phyloP scores from a whole-genome alignment of 2,888 invertebrate genomes.

The Podabrus alpinus region DNA sequence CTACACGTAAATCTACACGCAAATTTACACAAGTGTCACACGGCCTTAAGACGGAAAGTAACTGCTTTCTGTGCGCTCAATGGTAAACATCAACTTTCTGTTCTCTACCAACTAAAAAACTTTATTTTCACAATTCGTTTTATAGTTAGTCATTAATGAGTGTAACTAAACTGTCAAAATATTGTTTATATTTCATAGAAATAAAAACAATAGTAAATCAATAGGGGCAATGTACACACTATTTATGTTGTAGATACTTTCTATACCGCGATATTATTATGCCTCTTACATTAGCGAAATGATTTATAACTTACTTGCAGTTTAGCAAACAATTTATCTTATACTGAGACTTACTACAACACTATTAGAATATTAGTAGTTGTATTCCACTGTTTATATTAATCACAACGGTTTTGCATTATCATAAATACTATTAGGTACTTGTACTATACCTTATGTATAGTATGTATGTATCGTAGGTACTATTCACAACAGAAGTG shows the following conservation, averaged over 20 bases:
- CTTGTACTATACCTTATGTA: no score
- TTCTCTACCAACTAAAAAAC: no score
- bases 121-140: no score
- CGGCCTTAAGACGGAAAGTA: no score
- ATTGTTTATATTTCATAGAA: not conserved
- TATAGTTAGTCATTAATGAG: no score
- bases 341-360: slow-evolving; percentile 7
- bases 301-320: slow-evolving; percentile 33
- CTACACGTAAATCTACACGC: no score
- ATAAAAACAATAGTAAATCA: not conserved
- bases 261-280: not conserved
- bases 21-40: no score
- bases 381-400: slow-evolving; percentile 27
- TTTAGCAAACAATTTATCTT: slow-evolving; percentile 36
- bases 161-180: no score
- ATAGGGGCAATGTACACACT: not conserved
- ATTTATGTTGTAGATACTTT: not conserved
- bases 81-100: no score
- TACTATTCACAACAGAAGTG: not conserved
- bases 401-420: slow-evolving; percentile 30
- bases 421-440: slow-evolving; percentile 20
- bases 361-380: slow-evolving; percentile 13
- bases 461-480: no score
- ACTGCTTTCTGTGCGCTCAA: no score
- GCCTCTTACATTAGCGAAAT: slow-evolving; percentile 16